These are phyloP conservation scores for Uropsilus gracilis DNA, from an alignment of 2,113 vertebrate genomes.

Conservation along the genomic window DNA sequence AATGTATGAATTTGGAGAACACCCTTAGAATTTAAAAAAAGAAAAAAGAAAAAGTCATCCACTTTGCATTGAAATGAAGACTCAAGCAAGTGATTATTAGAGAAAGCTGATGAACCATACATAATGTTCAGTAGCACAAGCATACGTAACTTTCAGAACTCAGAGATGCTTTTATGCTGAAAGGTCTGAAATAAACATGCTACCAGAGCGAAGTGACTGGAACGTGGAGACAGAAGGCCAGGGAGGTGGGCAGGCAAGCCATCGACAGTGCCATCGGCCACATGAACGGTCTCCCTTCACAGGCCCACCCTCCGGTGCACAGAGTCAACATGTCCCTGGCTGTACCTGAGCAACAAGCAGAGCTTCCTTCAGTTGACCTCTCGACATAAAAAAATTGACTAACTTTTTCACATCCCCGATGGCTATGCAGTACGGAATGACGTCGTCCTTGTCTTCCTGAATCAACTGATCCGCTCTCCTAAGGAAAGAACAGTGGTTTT, in stretches of 20 bases:
- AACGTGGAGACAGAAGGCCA: too few relatives aligned
- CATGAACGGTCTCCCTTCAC: accelerated
- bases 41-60: background rate
- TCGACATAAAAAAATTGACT: constrained; percentile 93
- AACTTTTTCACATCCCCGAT: constrained; percentile 94
- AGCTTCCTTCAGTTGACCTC: constrained; percentile 95
- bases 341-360: constrained; percentile 95
- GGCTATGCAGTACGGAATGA: constrained; percentile 96
- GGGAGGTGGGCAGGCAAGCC: background rate
- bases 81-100: background rate
- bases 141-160: background rate
- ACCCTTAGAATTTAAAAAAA: background rate
- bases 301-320: accelerated
- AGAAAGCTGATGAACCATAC: background rate
- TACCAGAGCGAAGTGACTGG: background rate
- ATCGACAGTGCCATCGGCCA: too few relatives aligned
- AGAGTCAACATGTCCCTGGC: background rate
- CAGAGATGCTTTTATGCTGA: background rate
- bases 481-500: constrained; percentile 42
- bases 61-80: background rate
- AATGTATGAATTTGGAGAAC: background rate
- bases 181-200: background rate
- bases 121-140: background rate
- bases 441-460: constrained; percentile 95
- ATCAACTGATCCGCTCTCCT: constrained; percentile 98